These are phyloP conservation scores for Andrena bucephala DNA, from an alignment of 2,888 invertebrate species.

Conservation along the genomic window DNA sequence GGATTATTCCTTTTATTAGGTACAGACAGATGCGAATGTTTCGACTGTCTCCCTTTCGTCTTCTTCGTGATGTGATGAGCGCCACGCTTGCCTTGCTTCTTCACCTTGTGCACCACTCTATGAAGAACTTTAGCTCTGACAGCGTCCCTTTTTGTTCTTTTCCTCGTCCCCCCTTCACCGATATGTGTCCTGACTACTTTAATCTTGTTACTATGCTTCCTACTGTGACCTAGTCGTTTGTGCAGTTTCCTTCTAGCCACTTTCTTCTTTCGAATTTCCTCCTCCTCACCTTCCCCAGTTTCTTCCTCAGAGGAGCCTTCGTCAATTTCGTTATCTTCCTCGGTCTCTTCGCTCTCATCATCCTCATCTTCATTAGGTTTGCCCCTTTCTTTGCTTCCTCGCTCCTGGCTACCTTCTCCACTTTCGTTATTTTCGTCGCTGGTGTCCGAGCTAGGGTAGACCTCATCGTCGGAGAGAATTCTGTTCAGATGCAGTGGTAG, in stretches of 20 bases:
- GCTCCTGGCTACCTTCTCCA: slow-evolving; percentile 48
- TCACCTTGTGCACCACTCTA: neutral
- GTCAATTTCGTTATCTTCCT: neutral
- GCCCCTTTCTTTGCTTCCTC: slow-evolving; percentile 35
- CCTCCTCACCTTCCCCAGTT: neutral
- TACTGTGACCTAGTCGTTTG: neutral
- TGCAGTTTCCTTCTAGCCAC: neutral
- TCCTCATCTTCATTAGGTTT: slow-evolving; percentile 4
- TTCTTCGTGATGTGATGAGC: neutral
- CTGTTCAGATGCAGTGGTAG: neutral
- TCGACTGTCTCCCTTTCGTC: slow-evolving; percentile 1
- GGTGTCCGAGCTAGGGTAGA: neutral
- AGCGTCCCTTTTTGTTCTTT: slow-evolving; percentile 20
- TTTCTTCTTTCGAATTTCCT: neutral
- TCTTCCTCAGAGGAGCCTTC: slow-evolving; percentile 5
- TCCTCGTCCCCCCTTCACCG: neutral
- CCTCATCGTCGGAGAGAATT: neutral
- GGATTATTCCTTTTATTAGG: neutral
- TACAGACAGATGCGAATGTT: neutral
- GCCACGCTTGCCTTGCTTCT: slow-evolving; percentile 2
- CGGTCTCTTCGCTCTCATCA: neutral
- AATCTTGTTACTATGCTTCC: neutral
- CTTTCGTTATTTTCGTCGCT: slow-evolving; percentile 48
- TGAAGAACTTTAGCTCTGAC: neutral
- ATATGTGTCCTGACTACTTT: neutral